These are phyloP conservation scores for Isaurus tuberculatus DNA, from an alignment of 92 coral and sea anemone species.

Conservation along the genomic window DNA sequence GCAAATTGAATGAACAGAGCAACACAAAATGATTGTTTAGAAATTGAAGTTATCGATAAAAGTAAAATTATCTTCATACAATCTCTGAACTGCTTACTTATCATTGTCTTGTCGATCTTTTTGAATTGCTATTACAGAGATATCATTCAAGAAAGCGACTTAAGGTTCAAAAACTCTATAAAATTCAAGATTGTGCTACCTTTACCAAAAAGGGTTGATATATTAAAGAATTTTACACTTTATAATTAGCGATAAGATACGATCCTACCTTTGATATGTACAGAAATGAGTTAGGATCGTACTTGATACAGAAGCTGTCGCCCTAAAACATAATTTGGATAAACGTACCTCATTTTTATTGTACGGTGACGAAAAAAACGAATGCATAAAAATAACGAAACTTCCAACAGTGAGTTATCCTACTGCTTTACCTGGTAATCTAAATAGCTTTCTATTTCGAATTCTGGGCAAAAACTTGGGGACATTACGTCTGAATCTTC, in stretches of 20 bases:
- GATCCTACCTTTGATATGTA: constrained; percentile 90
- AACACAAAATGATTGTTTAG: too few relatives aligned
- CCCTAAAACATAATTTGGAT: constrained; percentile 66
- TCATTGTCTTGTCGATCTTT: too few relatives aligned
- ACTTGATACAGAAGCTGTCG: constrained; percentile 92
- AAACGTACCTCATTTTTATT: neutral
- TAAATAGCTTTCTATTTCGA: constrained; percentile 92
- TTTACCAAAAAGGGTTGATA: neutral
- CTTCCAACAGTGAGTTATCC: neutral
- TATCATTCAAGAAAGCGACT: too few relatives aligned
- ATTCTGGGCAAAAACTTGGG: constrained; percentile 94
- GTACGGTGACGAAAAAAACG: neutral
- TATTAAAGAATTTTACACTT: neutral
- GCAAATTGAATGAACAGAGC: too few relatives aligned
- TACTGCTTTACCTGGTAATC: constrained; percentile 85
- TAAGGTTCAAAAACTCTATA: too few relatives aligned
- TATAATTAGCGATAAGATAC: neutral
- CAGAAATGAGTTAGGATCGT: constrained; percentile 91
- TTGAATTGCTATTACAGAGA: too few relatives aligned
- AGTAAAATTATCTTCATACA: too few relatives aligned
- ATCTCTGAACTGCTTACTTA: too few relatives aligned
- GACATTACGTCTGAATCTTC: constrained; percentile 61
- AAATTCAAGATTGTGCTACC: too few relatives aligned
- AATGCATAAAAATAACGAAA: neutral
- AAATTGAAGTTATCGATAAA: too few relatives aligned